phyloP scores from a whole-genome alignment of 1,140 invertebrate genomes.

The Ephestia elutella region DNA sequence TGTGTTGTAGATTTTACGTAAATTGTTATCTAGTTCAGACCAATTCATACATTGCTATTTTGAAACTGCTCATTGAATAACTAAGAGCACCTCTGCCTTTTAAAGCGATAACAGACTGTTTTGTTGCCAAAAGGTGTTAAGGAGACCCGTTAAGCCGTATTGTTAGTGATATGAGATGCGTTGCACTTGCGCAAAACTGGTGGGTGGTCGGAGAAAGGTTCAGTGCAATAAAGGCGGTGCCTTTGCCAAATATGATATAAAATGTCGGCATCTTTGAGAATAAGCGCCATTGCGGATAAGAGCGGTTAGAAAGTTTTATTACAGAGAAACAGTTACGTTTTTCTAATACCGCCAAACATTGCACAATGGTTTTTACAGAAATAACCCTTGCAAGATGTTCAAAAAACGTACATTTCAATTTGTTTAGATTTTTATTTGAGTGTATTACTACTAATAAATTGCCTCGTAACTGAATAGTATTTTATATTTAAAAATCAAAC shows the following conservation, averaged over 20 bases:
- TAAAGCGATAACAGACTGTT: background rate
- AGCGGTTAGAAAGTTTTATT: conserved; percentile 53
- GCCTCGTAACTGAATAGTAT: too few species aligned
- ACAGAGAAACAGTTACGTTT: conserved; percentile 47
- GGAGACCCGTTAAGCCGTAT: background rate
- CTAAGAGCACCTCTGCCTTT: too few species aligned
- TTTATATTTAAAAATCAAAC: too few species aligned
- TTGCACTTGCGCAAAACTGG: conserved; percentile 39
- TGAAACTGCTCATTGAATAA: background rate
- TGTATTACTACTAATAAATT: too few species aligned
- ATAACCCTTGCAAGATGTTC: conserved; percentile 21
- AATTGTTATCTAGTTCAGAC: too few species aligned
- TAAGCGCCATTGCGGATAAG: conserved; percentile 34
- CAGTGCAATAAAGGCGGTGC: conserved; percentile 43
- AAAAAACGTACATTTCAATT: background rate
- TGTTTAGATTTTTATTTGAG: background rate
- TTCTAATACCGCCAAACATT: conserved; percentile 11
- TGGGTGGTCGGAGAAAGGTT: conserved; percentile 46
- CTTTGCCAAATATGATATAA: conserved; percentile 54
- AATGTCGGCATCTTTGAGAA: conserved; percentile 50
- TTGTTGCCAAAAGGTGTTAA: background rate
- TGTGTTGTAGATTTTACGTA: too few species aligned
- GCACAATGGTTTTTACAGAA: conserved; percentile 19
- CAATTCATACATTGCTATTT: too few species aligned
- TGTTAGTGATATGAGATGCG: conserved; percentile 40